A percentile compares a stretch with the other conserved stretches of the same genome.
Evolutionary conservation across 92 coral and sea anemone genomes (phyloP).

Genomic region (Porites evermanni): DNA sequence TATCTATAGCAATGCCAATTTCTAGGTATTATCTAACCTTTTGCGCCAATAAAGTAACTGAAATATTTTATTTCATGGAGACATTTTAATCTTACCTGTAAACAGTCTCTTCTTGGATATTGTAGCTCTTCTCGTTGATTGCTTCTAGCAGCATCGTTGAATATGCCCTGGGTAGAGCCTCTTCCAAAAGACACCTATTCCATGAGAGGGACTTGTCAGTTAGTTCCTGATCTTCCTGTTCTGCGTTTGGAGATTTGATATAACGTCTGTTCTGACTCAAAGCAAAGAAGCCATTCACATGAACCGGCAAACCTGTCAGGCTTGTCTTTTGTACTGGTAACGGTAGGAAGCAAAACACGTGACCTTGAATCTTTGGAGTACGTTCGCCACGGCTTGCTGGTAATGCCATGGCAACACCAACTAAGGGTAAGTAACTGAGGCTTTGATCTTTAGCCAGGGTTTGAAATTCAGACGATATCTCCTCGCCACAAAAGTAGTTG

Average conservation of each 20-base stretch:
- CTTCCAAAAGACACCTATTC: constrained; percentile 61
- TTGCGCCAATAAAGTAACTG: too few species aligned
- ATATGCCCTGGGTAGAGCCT: constrained; percentile 59
- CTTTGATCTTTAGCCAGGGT: too few species aligned
- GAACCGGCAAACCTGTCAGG: constrained; percentile 70
- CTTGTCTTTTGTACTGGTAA: constrained; percentile 57
- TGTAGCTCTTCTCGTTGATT: background rate
- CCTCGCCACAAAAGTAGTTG: too few species aligned
- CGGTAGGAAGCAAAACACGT: constrained; percentile 65
- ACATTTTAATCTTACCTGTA: constrained; percentile 15
- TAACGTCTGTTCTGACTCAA: constrained; percentile 67
- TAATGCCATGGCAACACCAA: constrained; percentile 63
- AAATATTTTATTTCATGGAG: too few species aligned
- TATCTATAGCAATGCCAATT: too few species aligned
- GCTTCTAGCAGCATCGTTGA: constrained; percentile 43
- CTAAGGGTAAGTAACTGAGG: too few species aligned
- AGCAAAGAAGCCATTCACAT: constrained; percentile 70
- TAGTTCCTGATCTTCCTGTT: constrained; percentile 49
- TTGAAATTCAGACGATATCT: too few species aligned
- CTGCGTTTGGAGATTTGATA: constrained; percentile 49
- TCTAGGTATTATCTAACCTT: too few species aligned
- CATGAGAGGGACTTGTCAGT: constrained; percentile 64
- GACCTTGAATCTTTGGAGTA: constrained; percentile 36
- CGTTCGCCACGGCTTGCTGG: too few species aligned
- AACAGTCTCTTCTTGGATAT: background rate